Evolutionary conservation across 1,140 invertebrate genomes (phyloP).

Genomic region (Papilio glaucus): DNA sequence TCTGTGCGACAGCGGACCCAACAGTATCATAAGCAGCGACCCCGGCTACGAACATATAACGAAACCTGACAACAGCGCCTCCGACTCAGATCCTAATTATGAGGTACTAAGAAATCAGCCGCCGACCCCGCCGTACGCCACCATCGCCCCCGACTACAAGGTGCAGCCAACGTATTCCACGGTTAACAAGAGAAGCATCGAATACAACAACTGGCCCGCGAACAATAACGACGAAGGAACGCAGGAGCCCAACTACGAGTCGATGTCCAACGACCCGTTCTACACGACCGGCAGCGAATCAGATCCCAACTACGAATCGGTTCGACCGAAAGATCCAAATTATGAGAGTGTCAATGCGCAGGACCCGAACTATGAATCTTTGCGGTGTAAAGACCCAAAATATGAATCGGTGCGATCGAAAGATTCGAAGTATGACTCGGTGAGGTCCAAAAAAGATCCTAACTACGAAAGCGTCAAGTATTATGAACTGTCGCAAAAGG

Average conservation of each 20-base stretch:
- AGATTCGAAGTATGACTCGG: constrained; percentile 78
- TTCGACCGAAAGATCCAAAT: constrained; percentile 82
- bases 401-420: constrained; percentile 87
- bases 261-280: constrained; percentile 86
- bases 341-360: constrained; percentile 70
- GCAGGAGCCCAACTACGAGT: constrained; percentile 86
- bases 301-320: constrained; percentile 89
- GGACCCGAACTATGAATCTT: constrained; percentile 76
- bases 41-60: constrained; percentile 86
- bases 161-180: constrained; percentile 83
- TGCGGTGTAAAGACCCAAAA: constrained; percentile 85
- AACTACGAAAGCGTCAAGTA: constrained; percentile 85
- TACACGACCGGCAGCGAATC: constrained; percentile 88
- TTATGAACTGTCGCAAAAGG: constrained; percentile 78
- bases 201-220: constrained; percentile 69
- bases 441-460: constrained; percentile 80
- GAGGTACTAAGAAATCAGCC: constrained; percentile 86
- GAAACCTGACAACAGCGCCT: constrained; percentile 82
- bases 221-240: constrained; percentile 75
- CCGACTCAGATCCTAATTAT: constrained; percentile 88
- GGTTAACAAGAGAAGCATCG: constrained; percentile 79
- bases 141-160: constrained; percentile 75
- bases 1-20: constrained; percentile 81
- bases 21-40: constrained; percentile 85
- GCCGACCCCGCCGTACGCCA: constrained; percentile 78